phyloP scores from a whole-genome alignment of 2,113 vertebrate genomes.

The Rana temporaria region DNA sequence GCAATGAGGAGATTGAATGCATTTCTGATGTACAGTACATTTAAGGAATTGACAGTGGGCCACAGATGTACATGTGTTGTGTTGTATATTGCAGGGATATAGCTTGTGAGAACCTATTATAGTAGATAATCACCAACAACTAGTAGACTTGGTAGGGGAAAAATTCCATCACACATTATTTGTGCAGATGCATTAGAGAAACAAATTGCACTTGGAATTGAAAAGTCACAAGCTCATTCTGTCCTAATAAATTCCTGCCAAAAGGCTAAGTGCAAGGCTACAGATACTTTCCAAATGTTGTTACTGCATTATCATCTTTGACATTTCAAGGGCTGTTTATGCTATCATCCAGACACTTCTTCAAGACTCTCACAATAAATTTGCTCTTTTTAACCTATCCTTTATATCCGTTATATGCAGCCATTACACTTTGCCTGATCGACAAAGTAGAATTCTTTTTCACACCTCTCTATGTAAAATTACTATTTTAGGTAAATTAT shows the following conservation, averaged over 20 bases:
- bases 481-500: background rate
- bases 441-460: conserved; percentile 7
- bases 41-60: conserved; percentile 93
- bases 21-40: conserved; percentile 98
- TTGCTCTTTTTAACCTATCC: conserved; percentile 56
- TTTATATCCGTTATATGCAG: conserved; percentile 59
- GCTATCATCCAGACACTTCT: conserved; percentile 65
- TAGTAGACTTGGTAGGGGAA: conserved; percentile 79
- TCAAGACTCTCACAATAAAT: conserved; percentile 66
- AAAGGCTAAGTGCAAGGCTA: conserved; percentile 91
- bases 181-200: conserved; percentile 94
- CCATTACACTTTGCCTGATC: conserved; percentile 56
- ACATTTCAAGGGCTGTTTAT: conserved; percentile 79
- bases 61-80: conserved; percentile 98
- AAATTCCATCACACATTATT: conserved; percentile 95
- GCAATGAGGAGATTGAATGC: conserved; percentile 96
- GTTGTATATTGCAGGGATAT: conserved; percentile 97
- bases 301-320: conserved; percentile 93
- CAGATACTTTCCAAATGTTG: conserved; percentile 87
- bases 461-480: background rate
- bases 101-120: conserved; percentile 94
- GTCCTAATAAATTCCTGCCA: conserved; percentile 98
- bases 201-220: conserved; percentile 99
- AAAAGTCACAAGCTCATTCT: conserved; percentile 99
- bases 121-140: conserved; percentile 84